Base-by-base conservation (phyloP, 2,113 vertebrate species). In the Mirounga angustirostris region DNA sequence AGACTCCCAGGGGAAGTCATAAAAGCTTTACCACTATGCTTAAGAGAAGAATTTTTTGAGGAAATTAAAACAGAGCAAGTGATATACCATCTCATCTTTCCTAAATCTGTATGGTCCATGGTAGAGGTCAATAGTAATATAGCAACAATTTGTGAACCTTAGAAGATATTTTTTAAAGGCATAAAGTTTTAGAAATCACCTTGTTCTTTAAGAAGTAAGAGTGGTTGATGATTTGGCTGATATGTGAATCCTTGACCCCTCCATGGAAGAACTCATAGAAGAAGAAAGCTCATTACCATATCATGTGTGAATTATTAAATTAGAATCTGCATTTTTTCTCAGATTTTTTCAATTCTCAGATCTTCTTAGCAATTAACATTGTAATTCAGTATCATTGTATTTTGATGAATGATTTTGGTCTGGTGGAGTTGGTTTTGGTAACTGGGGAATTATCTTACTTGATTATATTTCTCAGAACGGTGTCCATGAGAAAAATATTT, bases 391-490 rank as follows among this genome's bases (percentile, higher is more conserved):
- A 73, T 14, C 33, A 5, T 54, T 61, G 1, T 61, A 26, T 69
- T 63, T 87, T 88, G 88, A 74, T 78, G 30, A 69, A 78, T 83
- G 54, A 65, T 50, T 89, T 94, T 18, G 9, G 58, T 69, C n/a
- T 88, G n/a, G 46, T 14, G 46, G 59, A 12, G 46, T 58, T 89
- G 40, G 78, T 61, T 91, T 79, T 92, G 80, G 21, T 92, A 52
- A 74, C 30, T 19, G 40, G 33, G 10, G 18, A 83, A 50, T 73
- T 79, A 14, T 87, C 33, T 96, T 67, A 40, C 71, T n/a, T 93
- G 71, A n/a, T 93, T 89, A 59, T 40, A 50, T 94, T 79, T 91
- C 67, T 91, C 52, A 87, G 40, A 90, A 87, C 61, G 52, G n/a
- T 61, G 18, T 52, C 24, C 65, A 18, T 22, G 30, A 15, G n/a